These are phyloP conservation scores for Laodelphax striatellus DNA, from an alignment of 1,140 invertebrate species.

Conservation along the genomic window DNA sequence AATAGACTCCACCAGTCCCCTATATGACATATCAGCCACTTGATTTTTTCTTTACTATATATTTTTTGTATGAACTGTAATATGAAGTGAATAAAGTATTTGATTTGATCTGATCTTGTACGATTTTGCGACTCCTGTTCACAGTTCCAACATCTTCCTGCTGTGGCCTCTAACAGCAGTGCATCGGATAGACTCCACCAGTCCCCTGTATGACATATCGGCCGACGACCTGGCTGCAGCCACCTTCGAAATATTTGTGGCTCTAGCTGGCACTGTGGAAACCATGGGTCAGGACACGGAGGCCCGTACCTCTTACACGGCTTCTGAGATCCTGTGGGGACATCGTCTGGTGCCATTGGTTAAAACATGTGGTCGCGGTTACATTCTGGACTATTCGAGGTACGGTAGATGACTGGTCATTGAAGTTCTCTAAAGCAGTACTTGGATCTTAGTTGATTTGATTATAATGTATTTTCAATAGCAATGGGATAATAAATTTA, in stretches of 20 bases:
- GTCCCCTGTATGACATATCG: slow-evolving; percentile 44
- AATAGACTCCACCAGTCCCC: slow-evolving; percentile 41
- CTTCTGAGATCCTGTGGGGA: slow-evolving; percentile 76
- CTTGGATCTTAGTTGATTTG: no score
- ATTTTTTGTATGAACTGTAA: no score
- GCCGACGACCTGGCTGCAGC: slow-evolving; percentile 43
- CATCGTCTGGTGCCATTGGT: slow-evolving; percentile 73
- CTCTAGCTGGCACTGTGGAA: slow-evolving; percentile 69
- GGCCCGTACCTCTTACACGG: slow-evolving; percentile 66
- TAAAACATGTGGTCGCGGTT: slow-evolving; percentile 37
- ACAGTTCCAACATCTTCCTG: slow-evolving; percentile 36
- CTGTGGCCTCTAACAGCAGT: slow-evolving; percentile 49
- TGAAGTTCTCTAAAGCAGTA: no score
- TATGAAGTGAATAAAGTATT: no score
- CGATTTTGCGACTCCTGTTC: no score
- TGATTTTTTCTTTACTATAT: no score
- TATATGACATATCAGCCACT: slow-evolving; percentile 40
- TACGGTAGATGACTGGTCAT: no score
- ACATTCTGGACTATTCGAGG: slow-evolving; percentile 79
- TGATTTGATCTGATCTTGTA: no score
- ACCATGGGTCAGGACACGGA: slow-evolving; percentile 62
- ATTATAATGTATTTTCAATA: no score
- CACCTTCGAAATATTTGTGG: slow-evolving; percentile 78
- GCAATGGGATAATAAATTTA: no score
- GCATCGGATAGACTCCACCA: slow-evolving; percentile 35